These are phyloP conservation scores for Zapornia atra DNA, from an alignment of 2,113 vertebrate species.

Conservation along the genomic window DNA sequence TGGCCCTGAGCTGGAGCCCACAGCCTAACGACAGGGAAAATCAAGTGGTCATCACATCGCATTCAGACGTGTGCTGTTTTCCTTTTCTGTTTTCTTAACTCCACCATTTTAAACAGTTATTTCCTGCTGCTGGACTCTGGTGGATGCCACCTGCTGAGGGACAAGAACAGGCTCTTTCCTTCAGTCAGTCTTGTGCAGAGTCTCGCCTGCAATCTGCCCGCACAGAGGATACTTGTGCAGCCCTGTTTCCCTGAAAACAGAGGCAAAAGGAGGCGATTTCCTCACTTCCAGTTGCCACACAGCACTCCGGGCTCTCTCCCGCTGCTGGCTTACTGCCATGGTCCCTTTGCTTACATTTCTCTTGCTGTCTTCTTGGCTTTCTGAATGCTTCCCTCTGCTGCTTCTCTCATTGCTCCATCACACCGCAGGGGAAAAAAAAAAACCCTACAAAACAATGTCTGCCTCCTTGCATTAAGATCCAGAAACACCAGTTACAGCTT, in stretches of 20 bases:
- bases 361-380: neutral
- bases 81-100: neutral
- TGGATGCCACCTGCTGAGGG: neutral
- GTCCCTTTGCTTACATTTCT: neutral
- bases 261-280: neutral
- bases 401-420: neutral
- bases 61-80: neutral
- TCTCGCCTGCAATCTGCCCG: fast-evolving
- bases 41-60: neutral
- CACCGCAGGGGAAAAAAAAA: neutral
- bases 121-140: neutral
- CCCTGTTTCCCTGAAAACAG: neutral
- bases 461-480: neutral
- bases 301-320: neutral
- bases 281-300: slow-evolving; percentile 5
- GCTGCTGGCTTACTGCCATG: neutral
- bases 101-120: neutral
- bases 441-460: neutral
- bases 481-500: neutral
- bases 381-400: neutral
- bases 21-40: neutral
- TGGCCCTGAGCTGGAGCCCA: neutral
- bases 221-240: neutral
- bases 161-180: neutral
- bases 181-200: neutral